Conservation (phyloP, 2,888 invertebrate genomes). For the Cremastinae sp. region DNA sequence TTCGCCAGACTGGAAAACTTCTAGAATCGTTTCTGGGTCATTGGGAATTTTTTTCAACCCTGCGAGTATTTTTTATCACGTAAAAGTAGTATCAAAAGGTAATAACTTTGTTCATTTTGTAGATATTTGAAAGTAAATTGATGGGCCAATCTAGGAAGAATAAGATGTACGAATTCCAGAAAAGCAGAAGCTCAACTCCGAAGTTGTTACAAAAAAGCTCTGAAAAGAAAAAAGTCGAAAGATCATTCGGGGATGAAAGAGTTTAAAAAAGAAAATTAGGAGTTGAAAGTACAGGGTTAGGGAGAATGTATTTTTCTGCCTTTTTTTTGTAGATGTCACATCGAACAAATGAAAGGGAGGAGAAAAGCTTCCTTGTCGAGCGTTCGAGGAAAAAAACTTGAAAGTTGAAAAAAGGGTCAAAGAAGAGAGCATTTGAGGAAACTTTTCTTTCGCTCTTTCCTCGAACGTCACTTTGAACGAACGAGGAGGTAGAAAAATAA, state of each 20-base stretch:
- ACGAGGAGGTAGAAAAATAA: conserved; percentile 11
- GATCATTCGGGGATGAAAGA: conserved; percentile 14
- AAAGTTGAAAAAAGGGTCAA: conserved; percentile 21
- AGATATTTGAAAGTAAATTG: not conserved
- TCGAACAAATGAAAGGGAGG: conserved; percentile 9
- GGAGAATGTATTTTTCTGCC: conserved; percentile 8
- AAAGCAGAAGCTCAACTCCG: not conserved
- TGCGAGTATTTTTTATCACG: not conserved
- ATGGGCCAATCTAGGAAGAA: too few relatives aligned
- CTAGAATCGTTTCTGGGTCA: conserved; percentile 12
- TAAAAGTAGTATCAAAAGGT: too few relatives aligned
- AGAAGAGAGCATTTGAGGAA: conserved; percentile 7
- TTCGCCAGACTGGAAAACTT: conserved; percentile 30
- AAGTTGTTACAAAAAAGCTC: not conserved
- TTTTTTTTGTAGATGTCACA: conserved; percentile 8
- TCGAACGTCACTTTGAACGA: conserved; percentile 33
- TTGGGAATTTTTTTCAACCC: conserved; percentile 14
- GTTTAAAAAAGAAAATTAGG: conserved; percentile 20
- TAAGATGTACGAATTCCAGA: too few relatives aligned
- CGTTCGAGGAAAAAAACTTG: conserved; percentile 8
- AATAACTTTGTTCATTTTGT: not conserved
- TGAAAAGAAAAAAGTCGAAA: conserved; percentile 11
- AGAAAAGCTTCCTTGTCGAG: conserved; percentile 36
- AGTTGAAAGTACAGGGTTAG: conserved; percentile 1
- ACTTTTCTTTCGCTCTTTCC: conserved; percentile 34